Base-by-base conservation (phyloP, 1,140 invertebrate genomes). In the Pteromalus puparum region DNA sequence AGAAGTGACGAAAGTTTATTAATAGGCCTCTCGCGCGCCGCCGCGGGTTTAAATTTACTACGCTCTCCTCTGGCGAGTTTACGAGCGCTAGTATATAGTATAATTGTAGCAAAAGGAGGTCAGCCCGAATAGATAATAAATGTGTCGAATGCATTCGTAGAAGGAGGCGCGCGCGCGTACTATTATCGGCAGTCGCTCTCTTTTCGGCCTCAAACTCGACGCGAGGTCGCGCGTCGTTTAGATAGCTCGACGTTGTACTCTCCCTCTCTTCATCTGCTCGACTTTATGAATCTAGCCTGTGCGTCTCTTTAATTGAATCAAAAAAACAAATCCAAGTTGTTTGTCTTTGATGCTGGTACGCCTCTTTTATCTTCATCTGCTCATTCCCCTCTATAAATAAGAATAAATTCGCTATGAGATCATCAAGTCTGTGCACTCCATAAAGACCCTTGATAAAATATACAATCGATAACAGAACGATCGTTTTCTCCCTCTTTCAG, bases 401-500 rank as follows among this genome's bases (percentile, higher is more conserved):
- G 34, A n/a, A n/a, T 34, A 2, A 1, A 34, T 42, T 42, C 38
- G 0, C 10, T 42, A 42, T 42, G 38, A 42, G 7, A 42, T 42
- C 38, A 42, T 42, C 38, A 42, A 42, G 38, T 42, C 9, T 9
- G 38, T 10, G 38, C 10, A 42, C 6, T 42, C 38, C 30, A 34
- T 34, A 34, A 34, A 34, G 30, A 34, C 30, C 10, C 9, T 10
- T 9, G 9, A 42, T 9, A 42, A 42, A 42, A 42, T 9, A 10
- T 42, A 42, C 9, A 42, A 42, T 42, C 38, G 38, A 42, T 42
- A 42, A 42, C 38, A 5, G 24, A 70, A 42, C 73, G n/a, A n/a
- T 74, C 21, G 5, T 74, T 10, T 28, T 79, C 15, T 24, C 61
- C 12, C 82, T 82, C 2, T 70, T 70, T 70, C 88, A 93, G 92